A percentile compares a stretch with the other conserved stretches of the same genome.
phyloP scores from a whole-genome alignment of 2,113 vertebrate genomes.

The Eulemur rufifrons region DNA sequence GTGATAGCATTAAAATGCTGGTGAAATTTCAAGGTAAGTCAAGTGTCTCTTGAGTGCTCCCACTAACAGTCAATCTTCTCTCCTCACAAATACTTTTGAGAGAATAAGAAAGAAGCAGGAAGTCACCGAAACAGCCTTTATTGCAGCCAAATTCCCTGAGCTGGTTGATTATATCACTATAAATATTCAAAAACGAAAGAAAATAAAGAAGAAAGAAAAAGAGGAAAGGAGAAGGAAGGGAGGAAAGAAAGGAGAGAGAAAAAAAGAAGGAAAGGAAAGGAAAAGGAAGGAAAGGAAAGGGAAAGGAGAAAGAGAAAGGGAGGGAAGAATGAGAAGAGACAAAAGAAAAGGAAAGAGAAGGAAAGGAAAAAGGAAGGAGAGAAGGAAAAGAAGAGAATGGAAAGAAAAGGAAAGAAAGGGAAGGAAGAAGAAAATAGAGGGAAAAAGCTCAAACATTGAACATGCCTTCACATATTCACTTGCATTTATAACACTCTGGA shows the following conservation, averaged over 20 bases:
- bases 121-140: neutral
- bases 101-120: neutral
- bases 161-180: neutral
- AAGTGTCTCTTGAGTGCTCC: neutral
- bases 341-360: neutral
- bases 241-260: no score
- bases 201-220: no score
- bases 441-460: neutral
- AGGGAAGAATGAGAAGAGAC: neutral
- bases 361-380: rapidly evolving
- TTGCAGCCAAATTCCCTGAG: neutral
- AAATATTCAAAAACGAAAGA: neutral
- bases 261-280: neutral
- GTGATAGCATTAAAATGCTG: neutral
- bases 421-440: neutral
- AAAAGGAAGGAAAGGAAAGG: no score
- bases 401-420: rapidly evolving
- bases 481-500: neutral
- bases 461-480: neutral
- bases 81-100: neutral
- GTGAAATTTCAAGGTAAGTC: neutral
- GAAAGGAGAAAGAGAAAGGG: neutral
- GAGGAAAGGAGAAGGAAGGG: neutral
- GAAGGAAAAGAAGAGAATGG: rapidly evolving
- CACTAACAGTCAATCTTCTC: neutral